phyloP scores from a whole-genome alignment of 1,140 invertebrate species.

The Aphaenogaster floridana region DNA sequence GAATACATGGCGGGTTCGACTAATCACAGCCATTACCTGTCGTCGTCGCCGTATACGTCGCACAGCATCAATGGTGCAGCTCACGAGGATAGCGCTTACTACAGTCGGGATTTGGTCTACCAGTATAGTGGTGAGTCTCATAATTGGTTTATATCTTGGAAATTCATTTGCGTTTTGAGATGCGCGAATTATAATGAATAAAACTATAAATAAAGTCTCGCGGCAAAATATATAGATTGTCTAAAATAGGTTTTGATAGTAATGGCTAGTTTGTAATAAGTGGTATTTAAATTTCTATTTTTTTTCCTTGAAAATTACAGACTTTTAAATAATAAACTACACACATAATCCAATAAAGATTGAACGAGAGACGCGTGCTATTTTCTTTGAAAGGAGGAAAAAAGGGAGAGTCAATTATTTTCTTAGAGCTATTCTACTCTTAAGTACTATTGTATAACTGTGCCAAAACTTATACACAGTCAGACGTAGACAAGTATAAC shows the following conservation, averaged over 20 bases:
- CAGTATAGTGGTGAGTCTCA: constrained; percentile 80
- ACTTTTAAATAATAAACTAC: background rate
- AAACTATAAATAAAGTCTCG: background rate
- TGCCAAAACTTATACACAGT: background rate
- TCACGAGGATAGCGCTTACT: constrained; percentile 81
- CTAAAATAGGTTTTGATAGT: background rate
- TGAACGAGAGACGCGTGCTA: background rate
- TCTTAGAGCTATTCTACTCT: background rate
- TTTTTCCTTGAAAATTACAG: background rate
- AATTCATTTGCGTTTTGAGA: background rate
- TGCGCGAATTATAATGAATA: background rate
- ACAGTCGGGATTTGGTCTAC: constrained; percentile 81
- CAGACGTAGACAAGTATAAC: background rate
- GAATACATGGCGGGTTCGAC: constrained; percentile 77
- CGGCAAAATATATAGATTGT: background rate
- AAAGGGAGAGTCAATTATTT: background rate
- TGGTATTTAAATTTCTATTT: constrained; percentile 2
- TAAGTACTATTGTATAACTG: background rate
- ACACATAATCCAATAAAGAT: background rate
- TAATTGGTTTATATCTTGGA: background rate
- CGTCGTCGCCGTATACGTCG: constrained; percentile 69
- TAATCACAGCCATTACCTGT: constrained; percentile 73
- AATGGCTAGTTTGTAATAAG: background rate
- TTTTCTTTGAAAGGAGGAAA: background rate
- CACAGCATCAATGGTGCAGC: constrained; percentile 63